Conservation (phyloP, 2,797 vertebrate species). For the Tauraco hartlaubi region DNA sequence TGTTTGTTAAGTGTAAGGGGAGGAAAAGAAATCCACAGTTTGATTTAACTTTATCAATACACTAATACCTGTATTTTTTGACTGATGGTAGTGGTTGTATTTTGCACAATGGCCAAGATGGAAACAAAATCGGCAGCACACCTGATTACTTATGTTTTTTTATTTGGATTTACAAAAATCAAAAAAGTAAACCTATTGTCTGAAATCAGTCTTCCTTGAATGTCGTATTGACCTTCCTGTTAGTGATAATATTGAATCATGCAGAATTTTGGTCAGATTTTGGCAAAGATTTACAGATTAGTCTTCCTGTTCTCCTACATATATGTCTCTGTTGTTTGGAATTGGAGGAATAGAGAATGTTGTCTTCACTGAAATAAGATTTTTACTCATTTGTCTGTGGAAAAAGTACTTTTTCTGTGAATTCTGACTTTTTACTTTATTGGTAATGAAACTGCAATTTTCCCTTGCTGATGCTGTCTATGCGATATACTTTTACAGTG, state of each 20-base stretch:
- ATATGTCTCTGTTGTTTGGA: neutral
- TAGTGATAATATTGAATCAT: neutral
- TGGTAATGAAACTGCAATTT: slow-evolving; percentile 23
- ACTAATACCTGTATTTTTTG: neutral
- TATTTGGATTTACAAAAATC: neutral
- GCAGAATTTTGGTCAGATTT: neutral
- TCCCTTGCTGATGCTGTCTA: neutral
- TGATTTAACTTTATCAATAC: neutral
- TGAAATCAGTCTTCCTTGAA: neutral
- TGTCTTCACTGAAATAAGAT: neutral
- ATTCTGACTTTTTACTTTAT: neutral
- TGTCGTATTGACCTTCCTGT: neutral
- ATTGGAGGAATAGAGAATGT: neutral
- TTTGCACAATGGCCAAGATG: neutral
- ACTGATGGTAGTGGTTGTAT: neutral
- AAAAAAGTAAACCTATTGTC: neutral
- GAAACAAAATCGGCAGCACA: neutral
- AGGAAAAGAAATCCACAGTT: neutral
- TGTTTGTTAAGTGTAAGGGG: neutral
- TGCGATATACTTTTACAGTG: neutral
- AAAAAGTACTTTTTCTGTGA: neutral
- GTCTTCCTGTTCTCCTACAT: neutral
- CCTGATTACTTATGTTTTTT: neutral
- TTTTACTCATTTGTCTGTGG: neutral
- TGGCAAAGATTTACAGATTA: neutral